Base-by-base conservation (phyloP, 2,113 vertebrate species). In the Scortum barcoo region DNA sequence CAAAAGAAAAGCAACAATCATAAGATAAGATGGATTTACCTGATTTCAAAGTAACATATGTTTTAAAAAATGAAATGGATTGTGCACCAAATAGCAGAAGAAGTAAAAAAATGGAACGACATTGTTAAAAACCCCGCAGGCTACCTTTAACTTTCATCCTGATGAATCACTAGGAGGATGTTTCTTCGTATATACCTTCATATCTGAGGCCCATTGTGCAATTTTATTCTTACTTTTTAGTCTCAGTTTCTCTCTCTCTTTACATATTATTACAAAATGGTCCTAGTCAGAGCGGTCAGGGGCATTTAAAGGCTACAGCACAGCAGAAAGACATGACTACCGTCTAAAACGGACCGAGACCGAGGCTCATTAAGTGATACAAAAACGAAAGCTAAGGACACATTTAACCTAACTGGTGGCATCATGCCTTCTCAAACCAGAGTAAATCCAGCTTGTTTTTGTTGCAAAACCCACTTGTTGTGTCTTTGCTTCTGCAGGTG, bases 401-500 rank as follows among this genome's bases (percentile, higher is more conserved):
- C 0, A 2, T 50, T 77, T 58, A 22, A 62, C 67, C 63, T 48
- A 40, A 57, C 26, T 5, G 33, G 6, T 40, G 50, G 19, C 24
- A 80, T 22, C 22, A 40, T 58, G 22, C n/a, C 44, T 2, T 12
- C 11, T 67, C 16, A 12, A 8, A 57, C 50, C 44, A 20, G 26
- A 65, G 50, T 65, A 1, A 19, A 1, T 4, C 9, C 19, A 28
- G 26, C 48, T 40, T 57, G 11, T 8, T 28, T 70, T 54, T 36
- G 8, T 77, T 75, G 28, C 51, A 2, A 70, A 78, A 68, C 38
- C 9, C 30, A 40, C 13, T 62, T 68, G 12, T 33, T 76, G 33
- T 73, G n/a, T 73, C 53, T 58, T 57, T 68, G 76, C 2, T 88
- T 76, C 87, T 75, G 26, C 91, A 99, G 98, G 96, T 20, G 97